Conservation (phyloP, 2,113 vertebrate genomes). For the Labrus mixtus region DNA sequence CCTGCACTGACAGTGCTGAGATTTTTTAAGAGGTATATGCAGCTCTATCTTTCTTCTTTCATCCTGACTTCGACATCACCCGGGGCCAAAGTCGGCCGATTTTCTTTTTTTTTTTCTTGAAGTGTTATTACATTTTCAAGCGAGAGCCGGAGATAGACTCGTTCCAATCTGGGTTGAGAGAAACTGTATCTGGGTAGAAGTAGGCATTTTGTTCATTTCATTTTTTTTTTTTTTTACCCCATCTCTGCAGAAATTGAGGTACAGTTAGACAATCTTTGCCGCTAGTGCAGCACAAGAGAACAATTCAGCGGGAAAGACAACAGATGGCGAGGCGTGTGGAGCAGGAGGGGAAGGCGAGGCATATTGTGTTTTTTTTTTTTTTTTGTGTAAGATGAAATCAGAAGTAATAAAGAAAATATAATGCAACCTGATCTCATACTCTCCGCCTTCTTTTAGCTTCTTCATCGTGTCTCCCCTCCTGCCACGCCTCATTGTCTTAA, state of each 20-base stretch:
- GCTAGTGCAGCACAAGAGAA: constrained; percentile 33
- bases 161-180: constrained; percentile 47
- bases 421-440: constrained; percentile 40
- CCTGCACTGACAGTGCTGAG: constrained; percentile 15
- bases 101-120: constrained; percentile 9
- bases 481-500: constrained; percentile 53
- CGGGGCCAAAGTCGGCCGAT: constrained; percentile 17
- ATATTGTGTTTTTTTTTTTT: no score
- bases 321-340: constrained; percentile 48
- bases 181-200: constrained; percentile 57
- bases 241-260: constrained; percentile 54
- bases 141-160: constrained; percentile 43
- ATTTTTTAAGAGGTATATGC: not conserved
- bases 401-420: constrained; percentile 43
- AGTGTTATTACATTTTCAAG: constrained; percentile 50
- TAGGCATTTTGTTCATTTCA: constrained; percentile 58
- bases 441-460: constrained; percentile 6
- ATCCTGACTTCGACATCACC: constrained; percentile 14
- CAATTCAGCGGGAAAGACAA: constrained; percentile 42
- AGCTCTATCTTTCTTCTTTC: constrained; percentile 20
- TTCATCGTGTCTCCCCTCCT: constrained; percentile 14
- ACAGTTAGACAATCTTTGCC: constrained; percentile 46
- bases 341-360: not conserved
- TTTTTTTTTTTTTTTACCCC: constrained; percentile 46
- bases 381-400: constrained; percentile 37